Evolutionary conservation across 2,888 invertebrate species (phyloP).

Genomic region (Sinelater perroti): DNA sequence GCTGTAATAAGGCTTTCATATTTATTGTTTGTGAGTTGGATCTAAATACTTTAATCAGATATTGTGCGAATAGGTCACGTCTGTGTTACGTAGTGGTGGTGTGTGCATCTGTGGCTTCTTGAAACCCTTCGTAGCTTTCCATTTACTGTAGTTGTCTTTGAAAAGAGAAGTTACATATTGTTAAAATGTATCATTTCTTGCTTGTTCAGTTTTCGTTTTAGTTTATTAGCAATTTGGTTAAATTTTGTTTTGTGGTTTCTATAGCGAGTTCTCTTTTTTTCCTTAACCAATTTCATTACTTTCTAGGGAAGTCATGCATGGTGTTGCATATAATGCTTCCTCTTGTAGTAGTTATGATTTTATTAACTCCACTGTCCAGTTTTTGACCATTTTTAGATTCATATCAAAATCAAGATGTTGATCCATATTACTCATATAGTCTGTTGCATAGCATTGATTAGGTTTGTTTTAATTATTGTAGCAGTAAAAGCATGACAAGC

Average conservation of each 20-base stretch:
- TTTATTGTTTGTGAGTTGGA: too few relatives aligned
- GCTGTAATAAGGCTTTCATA: conserved; percentile 2
- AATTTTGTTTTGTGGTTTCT: not conserved
- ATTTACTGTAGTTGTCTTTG: not conserved
- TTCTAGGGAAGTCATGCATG: conserved; percentile 4
- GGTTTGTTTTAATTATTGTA: conserved; percentile 9
- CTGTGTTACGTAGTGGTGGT: conserved; percentile 1
- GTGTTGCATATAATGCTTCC: conserved; percentile 2
- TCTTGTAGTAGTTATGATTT: conserved; percentile 9
- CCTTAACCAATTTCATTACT: not conserved
- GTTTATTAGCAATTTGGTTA: conserved; percentile 10
- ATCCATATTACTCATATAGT: conserved; percentile 4
- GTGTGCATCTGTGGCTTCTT: not conserved
- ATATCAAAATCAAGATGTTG: conserved; percentile 12
- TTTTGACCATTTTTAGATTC: conserved; percentile 8
- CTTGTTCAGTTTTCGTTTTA: not conserved
- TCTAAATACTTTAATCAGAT: not conserved
- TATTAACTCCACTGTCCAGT: conserved; percentile 2
- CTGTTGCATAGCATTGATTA: conserved; percentile 2
- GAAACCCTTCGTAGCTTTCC: conserved; percentile 3
- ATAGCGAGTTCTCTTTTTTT: conserved; percentile 2
- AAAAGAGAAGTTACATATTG: not conserved
- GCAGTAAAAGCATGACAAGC: conserved; percentile 9
- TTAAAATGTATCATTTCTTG: conserved; percentile 6
- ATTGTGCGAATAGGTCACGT: not conserved